These are phyloP conservation scores for Salvator merianae DNA, from an alignment of 2,113 vertebrate species.

Conservation along the genomic window DNA sequence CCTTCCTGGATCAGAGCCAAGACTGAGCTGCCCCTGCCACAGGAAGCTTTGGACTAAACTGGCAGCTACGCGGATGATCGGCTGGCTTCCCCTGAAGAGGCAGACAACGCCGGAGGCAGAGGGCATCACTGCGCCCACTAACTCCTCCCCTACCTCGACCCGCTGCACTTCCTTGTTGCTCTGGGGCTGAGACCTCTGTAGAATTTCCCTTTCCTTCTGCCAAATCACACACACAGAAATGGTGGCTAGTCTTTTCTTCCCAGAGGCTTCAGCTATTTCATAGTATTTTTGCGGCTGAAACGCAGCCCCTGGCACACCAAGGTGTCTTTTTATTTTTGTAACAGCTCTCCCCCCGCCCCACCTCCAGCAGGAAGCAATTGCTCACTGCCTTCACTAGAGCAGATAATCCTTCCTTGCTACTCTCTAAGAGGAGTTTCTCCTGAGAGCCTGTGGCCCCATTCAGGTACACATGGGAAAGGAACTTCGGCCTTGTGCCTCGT, in stretches of 20 bases:
- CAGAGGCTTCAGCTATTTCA: neutral
- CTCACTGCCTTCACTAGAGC: neutral
- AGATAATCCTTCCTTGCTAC: neutral
- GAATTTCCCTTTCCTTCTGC: neutral
- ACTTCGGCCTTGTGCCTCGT: neutral
- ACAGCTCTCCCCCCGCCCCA: neutral
- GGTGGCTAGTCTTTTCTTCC: neutral
- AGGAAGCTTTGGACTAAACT: neutral
- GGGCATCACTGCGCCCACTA: neutral
- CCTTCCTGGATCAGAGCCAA: conserved; percentile 3
- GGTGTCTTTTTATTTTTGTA: neutral
- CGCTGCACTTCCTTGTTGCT: conserved; percentile 15
- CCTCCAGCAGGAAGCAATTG: neutral
- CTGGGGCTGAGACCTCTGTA: conserved; percentile 22
- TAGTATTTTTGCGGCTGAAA: conserved; percentile 4
- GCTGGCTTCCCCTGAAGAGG: neutral
- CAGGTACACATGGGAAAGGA: neutral
- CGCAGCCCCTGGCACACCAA: neutral
- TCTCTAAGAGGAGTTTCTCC: too few species aligned
- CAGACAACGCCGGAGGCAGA: neutral
- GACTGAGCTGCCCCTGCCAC: conserved; percentile 8
- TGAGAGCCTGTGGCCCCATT: neutral
- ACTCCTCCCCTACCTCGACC: conserved; percentile 29
- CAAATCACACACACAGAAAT: neutral
- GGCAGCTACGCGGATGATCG: neutral